Base-by-base conservation (phyloP, 2,888 invertebrate species). In the Synanthedon tipuliformis region DNA sequence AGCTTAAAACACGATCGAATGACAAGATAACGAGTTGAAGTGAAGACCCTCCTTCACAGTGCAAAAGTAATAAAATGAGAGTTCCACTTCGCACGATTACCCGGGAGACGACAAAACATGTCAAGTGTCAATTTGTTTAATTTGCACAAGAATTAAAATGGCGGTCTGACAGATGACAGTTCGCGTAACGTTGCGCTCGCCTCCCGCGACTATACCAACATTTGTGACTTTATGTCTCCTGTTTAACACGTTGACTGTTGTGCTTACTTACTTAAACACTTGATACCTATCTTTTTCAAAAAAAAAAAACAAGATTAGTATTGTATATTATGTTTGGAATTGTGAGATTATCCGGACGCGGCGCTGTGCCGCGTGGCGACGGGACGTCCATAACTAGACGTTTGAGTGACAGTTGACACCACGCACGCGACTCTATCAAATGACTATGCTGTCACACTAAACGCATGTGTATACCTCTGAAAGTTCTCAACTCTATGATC, bases 91-190 rank as follows among this genome's bases (percentile, higher is more conserved):
- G 75, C 74, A 68, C 73, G 76, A 82, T 81, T 82, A 78, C 82
- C 71, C 81, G 62, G 64, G 78, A 83, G 82, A 81, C 76, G 80
- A 83, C 82, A 81, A 81, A 85, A 79, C 76, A 82, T 80, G 78
- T 81, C 84, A 85, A 81, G 65, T 81, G 83, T 82, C 83, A 84
- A 81, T 81, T 84, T 78, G 66, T 75, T 68, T 78, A 83, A 82
- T 82, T 83, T 81, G 74, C 75, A 70, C 63, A 67, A 61, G 69
- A 80, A 81, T 83, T 84, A 83, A 83, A 82, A 81, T 75, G 75
- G 73, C 70, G 67, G 71, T 62, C 64, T 80, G 82, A 84, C 82
- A 80, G 80, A 74, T 79, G 82, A 79, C 81, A 74, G 74, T 74
- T 69, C 61, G 66, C 68, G n/a, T n/a, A n/a, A n/a, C n/a, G 71